Evolutionary conservation across 2,888 invertebrate species (phyloP).

Genomic region (Plebejus argus): DNA sequence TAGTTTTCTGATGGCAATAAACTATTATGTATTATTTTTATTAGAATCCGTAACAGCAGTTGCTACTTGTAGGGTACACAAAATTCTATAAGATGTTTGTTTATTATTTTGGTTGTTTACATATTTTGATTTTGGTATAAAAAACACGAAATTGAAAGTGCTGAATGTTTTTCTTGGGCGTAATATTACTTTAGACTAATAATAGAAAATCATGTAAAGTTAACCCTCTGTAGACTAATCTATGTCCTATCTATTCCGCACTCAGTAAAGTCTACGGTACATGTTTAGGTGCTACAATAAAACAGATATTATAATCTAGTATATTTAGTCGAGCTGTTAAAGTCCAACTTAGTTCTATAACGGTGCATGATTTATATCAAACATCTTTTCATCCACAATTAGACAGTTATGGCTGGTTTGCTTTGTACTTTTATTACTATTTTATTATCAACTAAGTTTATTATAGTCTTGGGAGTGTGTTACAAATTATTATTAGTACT

Average conservation of each 20-base stretch:
- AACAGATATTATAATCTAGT: conserved; percentile 19
- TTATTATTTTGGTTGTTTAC: no score
- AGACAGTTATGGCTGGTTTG: not conserved
- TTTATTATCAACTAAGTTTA: not conserved
- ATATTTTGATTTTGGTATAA: no score
- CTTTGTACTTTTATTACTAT: conserved; percentile 16
- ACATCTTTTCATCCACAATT: conserved; percentile 21
- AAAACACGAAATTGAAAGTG: no score
- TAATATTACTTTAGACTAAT: no score
- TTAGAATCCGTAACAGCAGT: no score
- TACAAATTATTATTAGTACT: not conserved
- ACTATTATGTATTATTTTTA: no score
- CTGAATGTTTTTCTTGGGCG: no score
- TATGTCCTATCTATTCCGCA: not conserved
- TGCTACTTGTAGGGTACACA: no score
- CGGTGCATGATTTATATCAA: conserved; percentile 7
- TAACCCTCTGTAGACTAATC: not conserved
- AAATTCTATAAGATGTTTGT: no score
- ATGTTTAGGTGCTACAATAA: conserved; percentile 20
- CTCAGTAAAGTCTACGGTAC: conserved; percentile 2
- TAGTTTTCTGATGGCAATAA: no score
- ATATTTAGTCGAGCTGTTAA: not conserved
- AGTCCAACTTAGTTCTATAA: conserved; percentile 6
- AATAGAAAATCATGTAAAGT: not conserved
- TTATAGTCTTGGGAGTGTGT: not conserved